phyloP scores from a whole-genome alignment of 2,113 vertebrate species.

The Scalopus aquaticus region DNA sequence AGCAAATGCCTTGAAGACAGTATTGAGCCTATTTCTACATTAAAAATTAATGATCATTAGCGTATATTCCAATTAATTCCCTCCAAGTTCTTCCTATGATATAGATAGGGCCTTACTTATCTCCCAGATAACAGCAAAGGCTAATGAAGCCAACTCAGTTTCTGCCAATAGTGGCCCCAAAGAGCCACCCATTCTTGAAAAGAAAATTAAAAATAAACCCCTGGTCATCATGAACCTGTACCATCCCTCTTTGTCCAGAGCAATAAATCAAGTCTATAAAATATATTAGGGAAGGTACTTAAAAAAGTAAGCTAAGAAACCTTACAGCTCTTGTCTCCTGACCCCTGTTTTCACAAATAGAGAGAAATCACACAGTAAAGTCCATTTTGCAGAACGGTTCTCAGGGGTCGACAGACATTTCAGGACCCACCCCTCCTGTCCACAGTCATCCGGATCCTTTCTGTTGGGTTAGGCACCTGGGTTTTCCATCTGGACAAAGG shows the following conservation, averaged over 20 bases:
- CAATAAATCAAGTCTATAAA: not conserved
- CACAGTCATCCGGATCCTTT: not conserved
- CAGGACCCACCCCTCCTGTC: not conserved
- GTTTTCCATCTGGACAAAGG: not conserved
- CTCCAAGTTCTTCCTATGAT: not conserved
- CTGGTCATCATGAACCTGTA: not conserved
- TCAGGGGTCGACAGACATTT: not conserved
- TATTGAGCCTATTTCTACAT: not conserved
- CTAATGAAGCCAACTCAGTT: not conserved
- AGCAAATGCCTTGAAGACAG: not conserved
- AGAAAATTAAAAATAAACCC: not conserved
- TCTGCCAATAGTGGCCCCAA: not conserved
- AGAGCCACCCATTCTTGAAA: not conserved
- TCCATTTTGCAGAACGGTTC: not conserved
- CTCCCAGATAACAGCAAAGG: not conserved
- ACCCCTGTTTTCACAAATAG: not conserved
- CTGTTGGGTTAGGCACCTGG: not conserved
- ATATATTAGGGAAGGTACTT: not conserved
- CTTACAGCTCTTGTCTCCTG: not conserved
- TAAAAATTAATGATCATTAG: not conserved
- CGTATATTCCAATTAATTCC: not conserved
- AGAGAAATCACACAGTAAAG: not conserved
- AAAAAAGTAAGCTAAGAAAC: not conserved
- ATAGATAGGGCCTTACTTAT: too few relatives aligned
- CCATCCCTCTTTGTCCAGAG: not conserved